Base-by-base conservation (phyloP, 1,140 invertebrate genomes). In the Tribolium castaneum region DNA sequence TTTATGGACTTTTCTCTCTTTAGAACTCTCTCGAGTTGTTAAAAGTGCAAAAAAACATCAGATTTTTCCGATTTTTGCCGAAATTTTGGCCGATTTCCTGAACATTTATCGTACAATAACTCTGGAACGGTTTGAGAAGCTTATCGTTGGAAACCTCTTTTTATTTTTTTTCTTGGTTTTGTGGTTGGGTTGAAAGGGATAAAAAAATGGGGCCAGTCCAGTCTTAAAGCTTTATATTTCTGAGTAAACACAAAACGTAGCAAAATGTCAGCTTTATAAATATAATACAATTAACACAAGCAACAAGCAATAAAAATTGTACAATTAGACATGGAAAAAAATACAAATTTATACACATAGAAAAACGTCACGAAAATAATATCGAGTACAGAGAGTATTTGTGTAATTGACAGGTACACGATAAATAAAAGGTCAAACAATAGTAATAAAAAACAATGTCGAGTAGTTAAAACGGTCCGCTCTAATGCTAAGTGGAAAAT, bases 181-280 rank as follows among this genome's bases (percentile, higher is more conserved):
- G 25, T 30, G 25, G 25, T 30, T 6, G 4, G 3, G 1, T 30
- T 30, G 5, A 30, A 30, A 30, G 25, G 25, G 25, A 6, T 6
- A 0, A 30, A 30, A 30, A 30, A 30, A 30, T 30, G 5, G 25
- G 5, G 25, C 1, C 25, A 71, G 25, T 72, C 16, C 70, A 72
- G 70, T 72, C 70, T 72, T 72, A 72, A 72, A 72, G 70, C 70
- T 72, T 72, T 72, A 72, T 72, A 72, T 72, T 72, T 72, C 39
- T 72, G 39, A 72, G 22, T 52, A 72, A 72, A 72, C 70, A 72
- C 70, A 72, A 70, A 71, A 72, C 50, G 70, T 72, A 72, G 70
- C 70, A 72, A 72, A 72, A 72, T 50, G 7, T 72, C 66, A 72
- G 70, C 70, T 72, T 72, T 72, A 72, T 45, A 72, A 72, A 72